Evolutionary conservation across 2,888 invertebrate species (phyloP), one percentile per base, ranked within the genome.

Genomic region (Xylocampa areola): DNA sequence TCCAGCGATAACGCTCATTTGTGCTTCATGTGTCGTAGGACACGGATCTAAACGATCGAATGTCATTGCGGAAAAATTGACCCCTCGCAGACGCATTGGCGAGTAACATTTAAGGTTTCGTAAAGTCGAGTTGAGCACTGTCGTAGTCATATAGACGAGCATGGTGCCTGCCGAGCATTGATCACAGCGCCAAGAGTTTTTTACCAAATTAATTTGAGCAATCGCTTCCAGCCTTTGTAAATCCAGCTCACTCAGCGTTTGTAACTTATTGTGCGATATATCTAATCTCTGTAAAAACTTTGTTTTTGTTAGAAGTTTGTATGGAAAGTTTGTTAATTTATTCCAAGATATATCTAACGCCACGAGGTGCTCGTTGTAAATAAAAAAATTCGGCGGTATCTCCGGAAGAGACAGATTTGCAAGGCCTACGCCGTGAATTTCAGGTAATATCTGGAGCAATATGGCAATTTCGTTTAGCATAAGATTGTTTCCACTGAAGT

Each of bases 341-440:
- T 97, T 97, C 80, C 96, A 95, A 25, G 97, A 97, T 75, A 97
- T 88, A 89, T 97, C 97, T 64, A 97, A 90, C 60, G 94, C 94
- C 51, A 94, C 94, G 59, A 97, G 86, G 69, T 95, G 94, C 27
- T 95, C 94, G 69, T 95, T 94, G 71, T 95, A 94, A 0, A 91
- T 94, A 61, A 96, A 94, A 66, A 96, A 91, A 68, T 95, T 94
- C 0, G 91, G 85, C 0, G 96, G 95, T 37, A 96, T 80, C 6
- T 94, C 92, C 4, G 92, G 87, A 35, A 96, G 80, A 4, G 94
- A 94, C 79, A 96, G 91, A 75, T 95, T 95, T 0, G 96, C 95
- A 10, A 96, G 82, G 1, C 95, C 94, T 0, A 96, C 88, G 27
- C 94, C 92, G 25, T 93, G 90, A 30, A 96, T 90, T 75, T 95